Percentiles rank a stretch among this genome's conserved stretches.
These are phyloP conservation scores for Pristionchus exspectatus DNA, from an alignment of 2,888 invertebrate genomes.

Conservation along the genomic window DNA sequence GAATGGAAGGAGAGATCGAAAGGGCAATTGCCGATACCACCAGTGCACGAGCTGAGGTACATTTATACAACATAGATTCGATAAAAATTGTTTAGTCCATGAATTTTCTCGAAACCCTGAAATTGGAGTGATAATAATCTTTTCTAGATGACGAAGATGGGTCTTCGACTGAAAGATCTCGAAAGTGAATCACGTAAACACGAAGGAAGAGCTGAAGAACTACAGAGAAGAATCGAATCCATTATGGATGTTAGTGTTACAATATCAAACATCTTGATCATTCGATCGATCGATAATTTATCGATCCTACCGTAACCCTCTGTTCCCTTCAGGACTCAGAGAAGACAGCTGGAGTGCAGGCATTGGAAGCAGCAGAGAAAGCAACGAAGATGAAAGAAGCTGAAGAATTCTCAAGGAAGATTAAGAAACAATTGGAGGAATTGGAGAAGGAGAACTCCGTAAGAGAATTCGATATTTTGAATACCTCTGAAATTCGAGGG, in stretches of 20 bases:
- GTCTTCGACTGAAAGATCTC: slow-evolving; percentile 54
- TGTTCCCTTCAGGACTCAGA: slow-evolving; percentile 15
- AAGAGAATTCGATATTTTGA: background rate
- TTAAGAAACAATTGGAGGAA: slow-evolving; percentile 55
- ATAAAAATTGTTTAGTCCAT: too few species aligned
- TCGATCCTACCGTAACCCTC: background rate
- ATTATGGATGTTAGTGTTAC: slow-evolving; percentile 2
- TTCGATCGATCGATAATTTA: background rate
- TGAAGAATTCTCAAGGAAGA: slow-evolving; percentile 58
- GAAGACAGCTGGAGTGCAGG: slow-evolving; percentile 8
- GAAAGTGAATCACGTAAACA: slow-evolving; percentile 57
- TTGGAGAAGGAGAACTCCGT: slow-evolving; percentile 48
- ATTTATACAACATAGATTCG: too few species aligned
- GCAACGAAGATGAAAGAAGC: slow-evolving; percentile 58
- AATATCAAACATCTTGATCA: background rate
- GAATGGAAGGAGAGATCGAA: slow-evolving; percentile 32
- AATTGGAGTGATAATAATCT: background rate
- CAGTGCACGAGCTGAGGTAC: slow-evolving; percentile 39
- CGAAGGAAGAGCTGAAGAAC: slow-evolving; percentile 59
- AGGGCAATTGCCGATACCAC: background rate
- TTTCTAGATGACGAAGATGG: slow-evolving; percentile 37
- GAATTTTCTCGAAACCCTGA: background rate
- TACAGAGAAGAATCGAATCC: slow-evolving; percentile 59
- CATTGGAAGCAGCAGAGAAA: slow-evolving; percentile 60
- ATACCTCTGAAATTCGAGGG: background rate